phyloP scores from a whole-genome alignment of 1,140 invertebrate genomes.

The Nephila pilipes region DNA sequence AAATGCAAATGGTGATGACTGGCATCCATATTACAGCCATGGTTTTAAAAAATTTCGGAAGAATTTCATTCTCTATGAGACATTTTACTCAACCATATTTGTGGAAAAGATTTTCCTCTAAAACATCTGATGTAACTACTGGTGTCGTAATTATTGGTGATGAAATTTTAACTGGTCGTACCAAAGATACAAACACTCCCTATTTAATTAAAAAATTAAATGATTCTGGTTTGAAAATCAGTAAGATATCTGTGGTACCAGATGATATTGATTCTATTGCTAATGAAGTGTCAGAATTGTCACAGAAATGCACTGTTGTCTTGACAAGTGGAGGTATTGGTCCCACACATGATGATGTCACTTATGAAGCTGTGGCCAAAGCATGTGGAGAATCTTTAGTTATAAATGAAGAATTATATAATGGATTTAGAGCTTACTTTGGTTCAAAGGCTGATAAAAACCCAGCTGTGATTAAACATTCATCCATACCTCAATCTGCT shows the following conservation, averaged over 20 bases:
- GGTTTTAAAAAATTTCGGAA: neutral
- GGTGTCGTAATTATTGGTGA: constrained; percentile 88
- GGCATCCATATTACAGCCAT: neutral
- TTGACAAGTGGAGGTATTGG: constrained; percentile 91
- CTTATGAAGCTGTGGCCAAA: constrained; percentile 89
- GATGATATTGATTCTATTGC: constrained; percentile 88
- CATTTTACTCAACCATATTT: neutral
- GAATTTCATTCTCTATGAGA: neutral
- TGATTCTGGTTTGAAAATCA: constrained; percentile 86
- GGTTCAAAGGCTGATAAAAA: constrained; percentile 6
- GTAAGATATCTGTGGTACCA: constrained; percentile 87
- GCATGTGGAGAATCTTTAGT: constrained; percentile 86
- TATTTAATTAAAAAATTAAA: constrained; percentile 87
- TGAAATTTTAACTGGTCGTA: constrained; percentile 91
- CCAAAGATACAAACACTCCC: constrained; percentile 88
- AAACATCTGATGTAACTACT: constrained; percentile 71
- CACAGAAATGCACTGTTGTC: constrained; percentile 85
- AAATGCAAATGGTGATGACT: too few relatives aligned
- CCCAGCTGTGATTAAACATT: constrained; percentile 43
- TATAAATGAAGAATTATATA: constrained; percentile 81
- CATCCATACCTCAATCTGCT: constrained; percentile 81
- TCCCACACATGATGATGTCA: constrained; percentile 92
- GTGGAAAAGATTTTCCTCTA: neutral
- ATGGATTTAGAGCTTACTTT: constrained; percentile 38
- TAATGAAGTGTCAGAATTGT: constrained; percentile 86